Evolutionary conservation across 2,888 invertebrate genomes (phyloP).

Genomic region (Cremastinae sp.): DNA sequence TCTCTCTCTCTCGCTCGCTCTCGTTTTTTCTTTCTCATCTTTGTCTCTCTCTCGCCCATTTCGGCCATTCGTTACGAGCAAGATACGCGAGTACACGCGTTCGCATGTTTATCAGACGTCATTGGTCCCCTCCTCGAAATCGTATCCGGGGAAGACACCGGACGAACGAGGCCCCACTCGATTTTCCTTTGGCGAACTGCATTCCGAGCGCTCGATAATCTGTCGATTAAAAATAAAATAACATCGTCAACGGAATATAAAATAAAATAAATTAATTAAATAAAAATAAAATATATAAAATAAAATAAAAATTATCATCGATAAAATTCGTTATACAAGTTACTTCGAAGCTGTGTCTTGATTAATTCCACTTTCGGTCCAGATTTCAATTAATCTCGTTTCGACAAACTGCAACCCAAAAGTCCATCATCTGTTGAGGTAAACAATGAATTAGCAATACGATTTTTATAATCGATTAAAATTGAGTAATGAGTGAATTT

Average conservation of each 20-base stretch:
- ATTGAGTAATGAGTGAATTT: not conserved
- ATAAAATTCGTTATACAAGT: too few relatives aligned
- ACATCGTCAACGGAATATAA: not conserved
- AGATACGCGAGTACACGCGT: conserved; percentile 40
- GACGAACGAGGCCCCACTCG: not conserved
- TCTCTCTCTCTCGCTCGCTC: conserved; percentile 64
- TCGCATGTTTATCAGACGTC: conserved; percentile 21
- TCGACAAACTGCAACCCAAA: too few relatives aligned
- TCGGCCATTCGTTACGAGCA: conserved; percentile 65
- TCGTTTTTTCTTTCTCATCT: conserved; percentile 24
- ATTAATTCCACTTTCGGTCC: too few relatives aligned
- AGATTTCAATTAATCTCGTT: too few relatives aligned
- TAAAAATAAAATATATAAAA: too few relatives aligned
- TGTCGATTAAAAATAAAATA: not conserved
- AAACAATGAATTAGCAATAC: too few relatives aligned
- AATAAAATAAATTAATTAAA: not conserved
- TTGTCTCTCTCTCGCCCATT: conserved; percentile 34
- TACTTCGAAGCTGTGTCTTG: too few relatives aligned
- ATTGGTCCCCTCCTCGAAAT: conserved; percentile 19
- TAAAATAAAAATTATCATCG: too few relatives aligned
- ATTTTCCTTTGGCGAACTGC: not conserved
- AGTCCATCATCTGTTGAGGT: too few relatives aligned
- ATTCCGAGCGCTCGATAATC: not conserved
- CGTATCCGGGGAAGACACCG: conserved; percentile 15
- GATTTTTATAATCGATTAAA: too few relatives aligned